These are phyloP conservation scores for Heloderma charlesbogerti DNA, from an alignment of 2,113 vertebrate species.

Conservation along the genomic window DNA sequence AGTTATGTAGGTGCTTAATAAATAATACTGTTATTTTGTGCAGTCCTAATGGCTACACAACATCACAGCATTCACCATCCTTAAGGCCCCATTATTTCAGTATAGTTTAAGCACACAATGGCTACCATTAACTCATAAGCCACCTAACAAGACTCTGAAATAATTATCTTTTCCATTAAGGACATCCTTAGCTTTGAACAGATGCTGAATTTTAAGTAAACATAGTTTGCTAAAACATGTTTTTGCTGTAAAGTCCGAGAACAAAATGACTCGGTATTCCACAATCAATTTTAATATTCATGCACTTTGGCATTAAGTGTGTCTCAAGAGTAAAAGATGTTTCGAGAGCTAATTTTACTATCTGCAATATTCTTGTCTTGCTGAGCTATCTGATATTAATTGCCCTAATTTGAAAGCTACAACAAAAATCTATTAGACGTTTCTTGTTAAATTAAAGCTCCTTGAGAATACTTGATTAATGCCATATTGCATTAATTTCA, in stretches of 20 bases:
- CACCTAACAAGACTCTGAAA: background rate
- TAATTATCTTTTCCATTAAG: background rate
- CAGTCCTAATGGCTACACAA: background rate
- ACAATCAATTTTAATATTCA: slow-evolving; percentile 32
- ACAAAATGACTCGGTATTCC: background rate
- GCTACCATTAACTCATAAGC: background rate
- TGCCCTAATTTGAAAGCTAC: slow-evolving; percentile 33
- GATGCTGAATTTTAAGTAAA: background rate
- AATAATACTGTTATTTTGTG: background rate
- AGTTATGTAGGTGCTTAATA: background rate
- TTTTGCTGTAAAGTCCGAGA: background rate
- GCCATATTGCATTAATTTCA: background rate
- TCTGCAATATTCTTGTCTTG: background rate
- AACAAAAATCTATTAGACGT: slow-evolving; percentile 7
- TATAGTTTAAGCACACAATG: background rate
- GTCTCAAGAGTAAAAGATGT: background rate
- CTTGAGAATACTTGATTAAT: slow-evolving; percentile 26
- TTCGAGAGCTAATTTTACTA: slow-evolving; percentile 18
- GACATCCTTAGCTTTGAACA: background rate
- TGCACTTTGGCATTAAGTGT: background rate
- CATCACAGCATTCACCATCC: background rate
- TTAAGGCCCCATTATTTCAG: background rate
- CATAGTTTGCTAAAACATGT: background rate
- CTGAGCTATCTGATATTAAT: slow-evolving; percentile 38
- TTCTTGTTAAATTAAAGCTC: slow-evolving; percentile 41